These are phyloP conservation scores for Silurus glanis DNA, from an alignment of 2,113 vertebrate species.

Conservation along the genomic window DNA sequence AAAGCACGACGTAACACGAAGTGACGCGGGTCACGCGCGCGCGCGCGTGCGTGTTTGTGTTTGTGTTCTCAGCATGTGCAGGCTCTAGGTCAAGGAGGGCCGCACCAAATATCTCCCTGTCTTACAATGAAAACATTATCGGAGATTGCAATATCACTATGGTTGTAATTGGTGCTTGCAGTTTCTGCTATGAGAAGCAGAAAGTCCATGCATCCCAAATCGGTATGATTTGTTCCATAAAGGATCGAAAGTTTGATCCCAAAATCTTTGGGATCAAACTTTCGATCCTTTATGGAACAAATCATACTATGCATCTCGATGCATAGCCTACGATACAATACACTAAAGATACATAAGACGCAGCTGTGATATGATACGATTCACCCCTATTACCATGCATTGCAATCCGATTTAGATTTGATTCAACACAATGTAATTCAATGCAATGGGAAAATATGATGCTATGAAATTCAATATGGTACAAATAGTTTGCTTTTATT, in stretches of 20 bases:
- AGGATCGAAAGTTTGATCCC: not conserved
- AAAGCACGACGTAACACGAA: conserved; percentile 63
- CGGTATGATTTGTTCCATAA: not conserved
- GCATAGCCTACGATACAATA: too few relatives aligned
- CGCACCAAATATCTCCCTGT: not conserved
- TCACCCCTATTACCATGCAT: too few relatives aligned
- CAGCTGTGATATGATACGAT: too few relatives aligned
- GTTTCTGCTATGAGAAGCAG: not conserved
- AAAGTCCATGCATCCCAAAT: not conserved
- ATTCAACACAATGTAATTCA: too few relatives aligned
- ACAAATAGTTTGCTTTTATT: too few relatives aligned
- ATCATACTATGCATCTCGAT: not conserved
- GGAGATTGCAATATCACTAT: not conserved
- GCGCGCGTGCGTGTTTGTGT: not conserved
- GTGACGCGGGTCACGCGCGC: conserved; percentile 30
- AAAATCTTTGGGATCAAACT: not conserved
- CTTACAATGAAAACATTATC: not conserved
- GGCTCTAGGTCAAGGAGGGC: not conserved
- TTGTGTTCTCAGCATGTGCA: not conserved
- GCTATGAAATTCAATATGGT: too few relatives aligned
- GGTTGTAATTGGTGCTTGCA: not conserved
- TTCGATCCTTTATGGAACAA: not conserved
- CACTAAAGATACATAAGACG: too few relatives aligned
- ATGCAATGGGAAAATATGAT: too few relatives aligned
- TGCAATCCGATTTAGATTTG: too few relatives aligned